Evolutionary conservation across 53 echinoderm and acorn worm species (phyloP).

Genomic region (Henricia sp.): DNA sequence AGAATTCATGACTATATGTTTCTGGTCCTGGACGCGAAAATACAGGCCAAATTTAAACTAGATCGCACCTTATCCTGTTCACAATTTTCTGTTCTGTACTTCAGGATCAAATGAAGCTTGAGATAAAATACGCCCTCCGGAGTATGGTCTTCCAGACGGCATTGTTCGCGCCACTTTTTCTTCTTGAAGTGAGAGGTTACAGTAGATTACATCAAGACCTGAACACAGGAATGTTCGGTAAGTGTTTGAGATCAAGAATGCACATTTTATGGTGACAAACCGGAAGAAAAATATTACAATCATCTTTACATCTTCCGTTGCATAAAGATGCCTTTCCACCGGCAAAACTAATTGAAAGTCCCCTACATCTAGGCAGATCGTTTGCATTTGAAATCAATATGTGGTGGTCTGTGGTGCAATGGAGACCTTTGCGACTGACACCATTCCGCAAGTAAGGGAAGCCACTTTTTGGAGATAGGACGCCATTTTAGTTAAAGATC

Average conservation of each 20-base stretch:
- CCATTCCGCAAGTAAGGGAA: no score
- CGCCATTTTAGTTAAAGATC: no score
- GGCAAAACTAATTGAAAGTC: no score
- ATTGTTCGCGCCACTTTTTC: slow-evolving; percentile 73
- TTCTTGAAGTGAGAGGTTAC: slow-evolving; percentile 89
- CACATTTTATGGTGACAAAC: neutral
- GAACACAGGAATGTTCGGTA: slow-evolving; percentile 38
- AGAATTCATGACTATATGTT: no score
- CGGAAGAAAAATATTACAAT: neutral
- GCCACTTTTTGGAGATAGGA: no score
- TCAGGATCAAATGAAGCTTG: slow-evolving; percentile 86
- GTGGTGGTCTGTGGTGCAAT: no score
- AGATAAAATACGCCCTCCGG: slow-evolving; percentile 75
- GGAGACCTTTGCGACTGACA: no score
- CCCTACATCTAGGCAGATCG: no score
- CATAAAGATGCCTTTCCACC: no score
- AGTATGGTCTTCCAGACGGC: slow-evolving; percentile 76
- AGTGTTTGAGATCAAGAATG: no score
- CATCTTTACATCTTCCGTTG: neutral
- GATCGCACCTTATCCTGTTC: neutral
- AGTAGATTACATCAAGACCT: slow-evolving; percentile 67
- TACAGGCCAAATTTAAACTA: neutral
- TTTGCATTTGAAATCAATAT: no score
- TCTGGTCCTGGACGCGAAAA: no score
- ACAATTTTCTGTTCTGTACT: neutral